Evolutionary conservation across 2,888 invertebrate species (phyloP), one percentile per base, ranked within the genome.

Genomic region (Autographa pulchrina): DNA sequence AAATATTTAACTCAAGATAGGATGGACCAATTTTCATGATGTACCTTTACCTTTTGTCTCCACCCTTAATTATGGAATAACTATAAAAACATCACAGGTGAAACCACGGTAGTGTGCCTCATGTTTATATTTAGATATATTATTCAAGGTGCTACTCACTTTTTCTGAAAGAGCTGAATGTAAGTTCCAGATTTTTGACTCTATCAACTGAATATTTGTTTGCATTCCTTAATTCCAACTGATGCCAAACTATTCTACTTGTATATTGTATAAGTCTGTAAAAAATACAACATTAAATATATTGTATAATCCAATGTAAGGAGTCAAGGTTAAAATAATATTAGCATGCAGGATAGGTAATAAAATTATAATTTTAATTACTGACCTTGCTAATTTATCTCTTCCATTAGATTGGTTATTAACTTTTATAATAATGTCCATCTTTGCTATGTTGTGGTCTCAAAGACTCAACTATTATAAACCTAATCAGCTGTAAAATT

Each of bases 161-260:
- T 97, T 98, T 98, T 88, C 99, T 96, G 86, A 98, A 98, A 70
- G 98, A 97, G 88, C 98, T 98, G 70, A 99, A 96, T 72, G 98
- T 97, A 83, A 97, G 97, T 92, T 99, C 99, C 63, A 99, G 93
- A 75, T 97, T 97, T 93, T 98, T 98, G 48, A 99, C 96, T 85
- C 97, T 97, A 82, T 97, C 97, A 14, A 98, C 96, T 32, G 97
- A 96, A 70, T 97, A 96, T 85, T 97, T 96, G 83, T 97, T 96
- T 48, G 96, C 96, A 80, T 96, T 92, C 68, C 94, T 96, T 85
- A 97, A 96, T 89, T 97, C 96, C 66, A 98, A 90, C 73, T 97
- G 97, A 91, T 98, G 97, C 98, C 98, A 98, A 75, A 98, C 90
- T 43, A 98, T 96, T 75, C 98, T 96, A 88, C 98, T 98, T 31